Base-by-base conservation (phyloP, 1,140 invertebrate genomes). In the Zelostemma sp. region DNA sequence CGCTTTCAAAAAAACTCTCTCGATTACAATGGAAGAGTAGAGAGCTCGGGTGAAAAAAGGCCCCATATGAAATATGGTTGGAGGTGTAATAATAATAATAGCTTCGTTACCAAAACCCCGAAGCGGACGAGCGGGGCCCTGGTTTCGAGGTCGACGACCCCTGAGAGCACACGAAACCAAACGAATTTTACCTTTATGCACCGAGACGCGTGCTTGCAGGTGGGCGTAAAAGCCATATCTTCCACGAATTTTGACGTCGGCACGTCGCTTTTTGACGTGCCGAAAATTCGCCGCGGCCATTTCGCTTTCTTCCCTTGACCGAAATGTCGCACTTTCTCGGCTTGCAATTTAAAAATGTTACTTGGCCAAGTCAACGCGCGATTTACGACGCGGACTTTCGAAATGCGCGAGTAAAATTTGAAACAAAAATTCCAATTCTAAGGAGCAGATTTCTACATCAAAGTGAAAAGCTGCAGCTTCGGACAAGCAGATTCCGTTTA, bases 51-150 rank as follows among this genome's bases (percentile, higher is more conserved):
- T n/a, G n/a, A n/a, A n/a, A n/a, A n/a, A n/a, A n/a, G n/a, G n/a
- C n/a, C n/a, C n/a, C n/a, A 9, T 2, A 55, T 66, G 63, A 61
- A 51, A 54, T 59, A 66, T 49, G 41, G 17, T 56, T 58, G 46
- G 63, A 43, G 54, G 47, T 18, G 57, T 50, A 74, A 74, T 54
- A 68, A n/a, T n/a, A n/a, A n/a, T n/a, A n/a, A 75, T 61, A 48
- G 51, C 60, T 60, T 68, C 68, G 63, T 73, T 64, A 64, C 67
- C 69, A 59, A 73, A 78, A 73, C 45, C n/a, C 54, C 60, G 51
- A 55, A 59, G 18, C 70, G 51, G 40, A 43, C 14, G 14, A 14
- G 8, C 45, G 68, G 68, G 47, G 54, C 65, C 47, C 18, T 47
- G 59, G 45, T 2, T 38, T 12, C 59, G 50, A 49, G 72, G 68